Conservation (phyloP, 2,888 invertebrate genomes). For the Hemaris fuciformis region DNA sequence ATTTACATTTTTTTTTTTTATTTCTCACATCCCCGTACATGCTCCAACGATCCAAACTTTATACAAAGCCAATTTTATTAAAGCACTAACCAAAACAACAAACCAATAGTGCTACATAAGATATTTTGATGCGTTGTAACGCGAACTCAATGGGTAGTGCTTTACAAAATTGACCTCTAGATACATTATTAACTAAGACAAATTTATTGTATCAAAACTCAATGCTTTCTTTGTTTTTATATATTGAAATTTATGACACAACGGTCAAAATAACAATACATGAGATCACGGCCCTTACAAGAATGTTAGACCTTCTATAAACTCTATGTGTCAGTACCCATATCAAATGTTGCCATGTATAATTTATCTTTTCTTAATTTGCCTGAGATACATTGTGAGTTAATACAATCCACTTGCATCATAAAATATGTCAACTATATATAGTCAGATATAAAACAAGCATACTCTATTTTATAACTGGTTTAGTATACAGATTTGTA, state of each 20-base stretch:
- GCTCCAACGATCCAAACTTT: not conserved
- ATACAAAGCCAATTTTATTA: not conserved
- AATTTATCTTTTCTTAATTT: not conserved
- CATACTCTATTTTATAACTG: constrained; percentile 3
- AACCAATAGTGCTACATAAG: not conserved
- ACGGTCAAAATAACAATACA: not conserved
- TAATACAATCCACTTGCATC: not conserved
- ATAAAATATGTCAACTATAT: not conserved
- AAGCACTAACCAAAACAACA: not conserved
- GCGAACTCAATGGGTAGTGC: not conserved
- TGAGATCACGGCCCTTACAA: not conserved
- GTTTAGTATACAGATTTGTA: not conserved
- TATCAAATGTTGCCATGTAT: not conserved
- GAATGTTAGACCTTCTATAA: not conserved
- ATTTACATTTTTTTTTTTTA: not conserved
- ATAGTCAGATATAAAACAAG: constrained; percentile 1
- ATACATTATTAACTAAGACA: not conserved
- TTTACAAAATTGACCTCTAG: not conserved
- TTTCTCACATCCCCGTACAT: not conserved
- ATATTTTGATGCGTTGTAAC: not conserved
- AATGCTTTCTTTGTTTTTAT: not conserved
- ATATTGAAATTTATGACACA: not conserved
- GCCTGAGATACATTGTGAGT: not conserved
- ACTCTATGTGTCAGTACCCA: not conserved
- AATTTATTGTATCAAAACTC: not conserved